Percentiles rank a stretch among this genome's conserved stretches.
Conservation (phyloP, 2,888 invertebrate species). For the Horisme vitalbata region DNA sequence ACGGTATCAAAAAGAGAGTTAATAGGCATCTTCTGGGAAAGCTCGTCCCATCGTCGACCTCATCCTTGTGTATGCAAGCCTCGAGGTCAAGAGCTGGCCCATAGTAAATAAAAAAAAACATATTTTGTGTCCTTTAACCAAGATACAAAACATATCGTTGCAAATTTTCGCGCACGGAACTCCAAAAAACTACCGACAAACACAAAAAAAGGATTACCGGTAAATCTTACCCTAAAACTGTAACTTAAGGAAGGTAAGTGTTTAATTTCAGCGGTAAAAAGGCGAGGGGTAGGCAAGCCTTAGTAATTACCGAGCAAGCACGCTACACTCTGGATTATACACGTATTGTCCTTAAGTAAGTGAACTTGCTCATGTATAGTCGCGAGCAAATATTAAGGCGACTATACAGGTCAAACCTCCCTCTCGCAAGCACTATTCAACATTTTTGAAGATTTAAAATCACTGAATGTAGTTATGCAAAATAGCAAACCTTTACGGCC, state of each 20-base stretch:
- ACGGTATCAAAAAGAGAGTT: too few relatives aligned
- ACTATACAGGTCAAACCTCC: not conserved
- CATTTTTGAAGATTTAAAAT: too few relatives aligned
- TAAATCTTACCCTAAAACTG: slow-evolving; percentile 22
- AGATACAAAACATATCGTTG: too few relatives aligned
- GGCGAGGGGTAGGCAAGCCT: slow-evolving; percentile 44
- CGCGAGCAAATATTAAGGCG: not conserved
- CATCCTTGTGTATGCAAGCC: too few relatives aligned
- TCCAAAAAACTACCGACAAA: slow-evolving; percentile 8
- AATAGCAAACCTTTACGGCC: too few relatives aligned
- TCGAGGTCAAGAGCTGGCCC: too few relatives aligned
- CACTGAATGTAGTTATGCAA: too few relatives aligned
- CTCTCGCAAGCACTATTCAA: too few relatives aligned
- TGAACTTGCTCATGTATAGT: slow-evolving; percentile 3
- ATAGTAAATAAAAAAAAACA: too few relatives aligned
- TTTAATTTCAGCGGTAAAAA: slow-evolving; percentile 40
- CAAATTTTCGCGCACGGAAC: not conserved
- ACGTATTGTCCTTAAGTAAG: slow-evolving; percentile 45
- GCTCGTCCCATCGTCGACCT: too few relatives aligned
- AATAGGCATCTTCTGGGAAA: too few relatives aligned
- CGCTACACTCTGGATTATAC: slow-evolving; percentile 51
- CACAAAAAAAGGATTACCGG: slow-evolving; percentile 17
- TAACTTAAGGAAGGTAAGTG: slow-evolving; percentile 30
- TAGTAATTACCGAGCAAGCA: slow-evolving; percentile 55
- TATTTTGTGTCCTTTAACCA: too few relatives aligned